Conservation (phyloP, 2,113 vertebrate species). For the Urocolius indicus region DNA sequence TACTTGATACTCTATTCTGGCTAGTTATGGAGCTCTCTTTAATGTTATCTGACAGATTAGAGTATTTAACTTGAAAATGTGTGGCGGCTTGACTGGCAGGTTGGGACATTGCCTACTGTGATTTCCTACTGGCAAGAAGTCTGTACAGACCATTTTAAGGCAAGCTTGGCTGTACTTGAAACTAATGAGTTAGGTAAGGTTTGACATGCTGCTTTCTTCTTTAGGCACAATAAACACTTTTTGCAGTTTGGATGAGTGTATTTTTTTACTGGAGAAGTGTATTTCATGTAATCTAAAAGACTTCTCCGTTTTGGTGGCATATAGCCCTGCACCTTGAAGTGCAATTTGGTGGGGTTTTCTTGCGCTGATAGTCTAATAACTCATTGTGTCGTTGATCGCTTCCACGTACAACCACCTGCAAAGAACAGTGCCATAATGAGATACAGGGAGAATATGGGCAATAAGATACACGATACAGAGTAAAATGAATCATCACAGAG, state of each 20-base stretch:
- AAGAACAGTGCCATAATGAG: neutral
- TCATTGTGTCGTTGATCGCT: accelerated
- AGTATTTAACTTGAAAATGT: slow-evolving; percentile 44
- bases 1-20: neutral
- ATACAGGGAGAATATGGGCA: neutral
- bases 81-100: slow-evolving; percentile 12
- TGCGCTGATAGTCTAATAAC: neutral
- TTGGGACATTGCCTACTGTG: slow-evolving; percentile 18
- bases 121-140: slow-evolving; percentile 15
- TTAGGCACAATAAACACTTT: neutral
- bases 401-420: neutral
- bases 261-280: neutral
- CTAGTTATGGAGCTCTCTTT: neutral
- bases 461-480: neutral
- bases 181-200: neutral
- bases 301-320: neutral
- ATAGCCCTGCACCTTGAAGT: neutral
- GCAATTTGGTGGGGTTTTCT: neutral
- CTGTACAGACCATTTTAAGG: neutral
- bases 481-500: neutral
- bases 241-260: neutral
- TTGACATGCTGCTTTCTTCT: neutral
- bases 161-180: neutral
- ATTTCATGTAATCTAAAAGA: neutral
- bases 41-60: slow-evolving; percentile 28